Base-by-base conservation (phyloP, 2,888 invertebrate genomes). In the Agriopis leucophaearia region DNA sequence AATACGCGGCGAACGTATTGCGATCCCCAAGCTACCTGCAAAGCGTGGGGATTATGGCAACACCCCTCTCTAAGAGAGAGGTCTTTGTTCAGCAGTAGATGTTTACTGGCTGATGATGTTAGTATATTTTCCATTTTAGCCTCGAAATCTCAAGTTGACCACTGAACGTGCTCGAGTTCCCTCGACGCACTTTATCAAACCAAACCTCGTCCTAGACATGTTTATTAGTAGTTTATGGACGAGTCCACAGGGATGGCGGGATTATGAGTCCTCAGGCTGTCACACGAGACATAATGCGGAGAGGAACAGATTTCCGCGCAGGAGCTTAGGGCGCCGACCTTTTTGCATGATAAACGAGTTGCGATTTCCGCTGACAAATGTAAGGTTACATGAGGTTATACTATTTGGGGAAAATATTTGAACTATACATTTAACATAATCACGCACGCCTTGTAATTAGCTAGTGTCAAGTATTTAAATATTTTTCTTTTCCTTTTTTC, bases 191-290 rank as follows among this genome's bases (percentile, higher is more conserved):
- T 74, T 72, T 74, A 73, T 76, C 70, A 69, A 2, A 5, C 27
- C 63, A 59, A 69, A 52, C 55, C 66, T 59, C 63, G 63, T 40
- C 64, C 63, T 55, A 60, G 66, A 62, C 68, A 73, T 72, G 73
- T 77, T 77, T 76, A 80, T 74, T 74, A 76, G 68, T 62, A 72
- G 72, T 74, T 76, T 77, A 73, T 58, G 64, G 50, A 62, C 40
- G 27, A 52, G 55, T 68, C 66, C 70, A 45, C 52, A n/a, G 74
- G 66, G 71, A 51, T 72, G 74, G 74, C 70, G 73, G 64, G 68
- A 73, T 76, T 75, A 75, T 63, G 65, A 69, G 62, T 60, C 68
- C 54, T 64, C 55, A 36, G 50, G 36, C 48, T 65, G 66, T 60
- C 48, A 55, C 50, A 45, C 47, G 52, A 64, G 51, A 68, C 70